Evolutionary conservation across 2,797 vertebrate genomes (phyloP), one percentile per base, ranked within the genome.

Genomic region (Fundulus diaphanus): DNA sequence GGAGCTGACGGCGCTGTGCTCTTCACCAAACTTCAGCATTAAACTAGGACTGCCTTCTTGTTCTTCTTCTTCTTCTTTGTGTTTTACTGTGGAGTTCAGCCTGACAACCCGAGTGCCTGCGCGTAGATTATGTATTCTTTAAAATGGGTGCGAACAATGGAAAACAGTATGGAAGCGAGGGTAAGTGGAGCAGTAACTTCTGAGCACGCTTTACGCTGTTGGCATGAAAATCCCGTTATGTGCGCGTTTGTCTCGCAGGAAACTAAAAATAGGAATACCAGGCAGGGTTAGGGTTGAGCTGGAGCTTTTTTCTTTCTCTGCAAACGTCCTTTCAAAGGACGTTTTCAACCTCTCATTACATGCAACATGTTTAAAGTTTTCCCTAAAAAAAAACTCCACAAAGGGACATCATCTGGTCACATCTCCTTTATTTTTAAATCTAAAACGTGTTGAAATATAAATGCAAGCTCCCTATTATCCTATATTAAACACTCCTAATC

Each of bases 61-160:
- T n/a, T n/a, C n/a, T n/a, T n/a, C n/a, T n/a, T n/a, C n/a, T n/a
- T n/a, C 83, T 80, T 68, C 20, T 51, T 74, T 66, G 78, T 31
- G 70, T 78, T 61, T 27, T n/a, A 31, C 74, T 67, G 66, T 82
- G 87, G 88, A 77, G 72, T 88, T 84, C 70, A 82, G 74, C 76
- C 76, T 87, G 82, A 87, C 82, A 82, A 74, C 54, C 71, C 76
- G 81, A 76, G 87, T 16, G 73, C 65, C 67, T 87, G 87, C 77
- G 80, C 76, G 61, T 93, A 95, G 96, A 96, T 96, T 96, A 97
- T 98, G 97, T 96, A 94, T 96, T 91, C 95, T 91, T 89, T 96
- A 95, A 95, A 94, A 99, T 99, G 98, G 98, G 98, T 90, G 97
- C 97, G 88, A 98, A 98, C 96, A 98, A 98, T 96, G 97, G 97